Percentiles rank a stretch among this genome's conserved stretches.
These are phyloP conservation scores for Zalophus californianus DNA, from an alignment of 2,797 vertebrate species.

Conservation along the genomic window DNA sequence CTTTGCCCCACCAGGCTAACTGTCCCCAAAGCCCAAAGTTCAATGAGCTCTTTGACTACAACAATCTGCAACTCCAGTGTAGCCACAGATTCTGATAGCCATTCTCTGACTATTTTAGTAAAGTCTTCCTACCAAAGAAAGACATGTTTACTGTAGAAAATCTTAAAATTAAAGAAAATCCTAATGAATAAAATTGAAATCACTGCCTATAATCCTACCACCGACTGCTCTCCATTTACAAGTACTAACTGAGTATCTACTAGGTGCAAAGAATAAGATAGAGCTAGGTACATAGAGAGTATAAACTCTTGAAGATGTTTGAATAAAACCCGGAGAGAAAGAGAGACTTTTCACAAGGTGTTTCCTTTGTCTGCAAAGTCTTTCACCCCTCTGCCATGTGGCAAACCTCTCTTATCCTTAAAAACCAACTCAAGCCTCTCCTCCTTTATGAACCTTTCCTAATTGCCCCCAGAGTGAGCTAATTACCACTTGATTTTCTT, in stretches of 20 bases:
- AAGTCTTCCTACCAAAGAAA: not conserved
- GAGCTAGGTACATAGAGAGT: not conserved
- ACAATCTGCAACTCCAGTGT: not conserved
- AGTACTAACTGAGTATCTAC: conserved; percentile 21
- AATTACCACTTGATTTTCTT: not conserved
- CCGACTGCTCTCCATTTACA: not conserved
- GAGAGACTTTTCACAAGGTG: not conserved
- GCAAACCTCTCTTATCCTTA: not conserved
- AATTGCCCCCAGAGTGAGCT: not conserved
- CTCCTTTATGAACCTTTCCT: not conserved
- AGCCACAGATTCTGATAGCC: not conserved
- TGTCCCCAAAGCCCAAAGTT: not conserved
- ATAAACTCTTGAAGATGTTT: not conserved
- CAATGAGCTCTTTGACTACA: not conserved
- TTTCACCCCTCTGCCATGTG: not conserved
- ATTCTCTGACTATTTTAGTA: not conserved
- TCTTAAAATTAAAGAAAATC: not conserved
- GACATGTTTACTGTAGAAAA: not conserved
- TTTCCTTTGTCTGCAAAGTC: not conserved
- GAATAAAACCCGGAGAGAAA: not conserved
- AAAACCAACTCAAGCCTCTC: not conserved
- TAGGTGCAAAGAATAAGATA: not conserved
- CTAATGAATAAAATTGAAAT: conserved; percentile 42
- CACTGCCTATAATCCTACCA: not conserved
- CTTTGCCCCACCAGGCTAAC: not conserved